Percentiles rank a stretch among this genome's conserved stretches.
phyloP scores from a whole-genome alignment of 2,888 invertebrate species.

The Melipona beecheii region DNA sequence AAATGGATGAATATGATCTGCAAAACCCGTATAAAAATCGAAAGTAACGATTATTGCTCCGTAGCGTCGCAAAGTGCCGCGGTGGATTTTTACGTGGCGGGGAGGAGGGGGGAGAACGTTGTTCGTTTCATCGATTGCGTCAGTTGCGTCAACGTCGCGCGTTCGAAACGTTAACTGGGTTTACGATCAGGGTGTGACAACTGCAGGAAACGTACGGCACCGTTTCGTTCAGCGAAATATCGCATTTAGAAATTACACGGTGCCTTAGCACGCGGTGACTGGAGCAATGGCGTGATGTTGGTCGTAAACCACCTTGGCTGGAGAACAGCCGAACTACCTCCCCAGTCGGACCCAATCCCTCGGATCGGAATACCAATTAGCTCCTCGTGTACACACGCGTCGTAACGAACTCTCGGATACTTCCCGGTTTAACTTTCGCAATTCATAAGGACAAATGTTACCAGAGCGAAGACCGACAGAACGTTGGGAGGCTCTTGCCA shows the following conservation, averaged over 20 bases:
- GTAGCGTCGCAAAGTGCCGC: background rate
- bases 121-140: conserved; percentile 13
- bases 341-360: background rate
- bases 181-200: conserved; percentile 24
- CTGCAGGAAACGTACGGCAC: conserved; percentile 1
- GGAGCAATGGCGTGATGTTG: background rate
- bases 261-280: background rate
- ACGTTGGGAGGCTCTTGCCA: background rate
- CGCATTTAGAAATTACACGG: background rate
- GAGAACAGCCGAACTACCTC: background rate
- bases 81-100: background rate
- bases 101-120: background rate
- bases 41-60: background rate
- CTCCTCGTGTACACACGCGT: background rate
- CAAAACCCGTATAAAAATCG: too few species aligned
- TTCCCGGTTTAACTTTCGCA: background rate
- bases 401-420: background rate
- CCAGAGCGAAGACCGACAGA: background rate
- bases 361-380: background rate
- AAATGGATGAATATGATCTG: too few species aligned
- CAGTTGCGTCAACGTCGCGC: background rate
- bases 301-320: conserved; percentile 20
- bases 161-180: conserved; percentile 9
- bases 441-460: background rate
- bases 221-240: too few species aligned